phyloP scores from a whole-genome alignment of 2,797 vertebrate species.

The Falco rusticolus region DNA sequence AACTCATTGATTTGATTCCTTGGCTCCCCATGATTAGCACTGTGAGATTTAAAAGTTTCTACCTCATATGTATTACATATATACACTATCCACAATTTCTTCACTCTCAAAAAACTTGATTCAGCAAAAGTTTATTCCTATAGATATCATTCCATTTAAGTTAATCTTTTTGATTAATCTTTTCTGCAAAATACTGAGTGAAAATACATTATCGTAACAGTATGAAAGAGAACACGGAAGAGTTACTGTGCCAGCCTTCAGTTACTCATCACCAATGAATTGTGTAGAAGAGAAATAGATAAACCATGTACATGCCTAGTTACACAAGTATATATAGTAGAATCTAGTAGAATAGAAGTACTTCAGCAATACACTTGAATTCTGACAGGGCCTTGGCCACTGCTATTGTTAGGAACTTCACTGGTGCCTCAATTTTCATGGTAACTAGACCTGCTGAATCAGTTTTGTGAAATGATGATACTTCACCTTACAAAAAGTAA shows the following conservation, averaged over 20 bases:
- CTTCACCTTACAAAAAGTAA: background rate
- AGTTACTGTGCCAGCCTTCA: background rate
- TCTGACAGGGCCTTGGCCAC: background rate
- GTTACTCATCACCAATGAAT: background rate
- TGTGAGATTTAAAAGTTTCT: background rate
- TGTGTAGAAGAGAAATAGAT: background rate
- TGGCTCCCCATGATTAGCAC: background rate
- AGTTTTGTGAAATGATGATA: background rate
- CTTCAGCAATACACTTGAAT: background rate
- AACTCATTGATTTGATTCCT: background rate
- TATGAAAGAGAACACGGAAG: background rate
- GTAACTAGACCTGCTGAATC: background rate
- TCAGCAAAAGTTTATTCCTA: background rate
- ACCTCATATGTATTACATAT: background rate
- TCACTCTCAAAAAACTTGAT: background rate
- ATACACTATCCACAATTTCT: background rate
- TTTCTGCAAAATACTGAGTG: background rate
- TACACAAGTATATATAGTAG: background rate
- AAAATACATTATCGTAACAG: background rate
- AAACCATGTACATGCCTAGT: background rate
- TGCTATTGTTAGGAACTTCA: background rate
- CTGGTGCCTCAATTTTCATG: background rate
- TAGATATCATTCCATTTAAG: background rate
- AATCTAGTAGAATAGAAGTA: background rate
- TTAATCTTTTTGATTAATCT: background rate